These are phyloP conservation scores for Drosophila bocqueti DNA, from an alignment of 1,140 invertebrate genomes.

Conservation along the genomic window DNA sequence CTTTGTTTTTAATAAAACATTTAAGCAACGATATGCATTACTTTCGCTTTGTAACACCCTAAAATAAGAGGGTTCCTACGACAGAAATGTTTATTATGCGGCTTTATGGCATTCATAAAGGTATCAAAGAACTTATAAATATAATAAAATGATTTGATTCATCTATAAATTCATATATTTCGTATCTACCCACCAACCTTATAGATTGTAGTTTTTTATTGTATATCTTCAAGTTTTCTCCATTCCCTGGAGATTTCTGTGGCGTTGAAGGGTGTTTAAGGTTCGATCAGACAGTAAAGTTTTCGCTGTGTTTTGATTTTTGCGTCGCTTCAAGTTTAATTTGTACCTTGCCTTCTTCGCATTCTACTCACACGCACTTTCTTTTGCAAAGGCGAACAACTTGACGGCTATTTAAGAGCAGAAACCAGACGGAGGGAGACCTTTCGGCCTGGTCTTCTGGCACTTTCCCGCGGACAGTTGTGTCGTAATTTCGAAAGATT, in stretches of 20 bases:
- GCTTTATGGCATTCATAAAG: background rate
- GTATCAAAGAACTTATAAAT: background rate
- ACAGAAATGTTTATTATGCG: background rate
- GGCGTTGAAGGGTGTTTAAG: background rate
- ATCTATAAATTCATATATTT: no score
- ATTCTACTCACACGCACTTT: conserved; percentile 79
- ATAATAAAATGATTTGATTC: background rate
- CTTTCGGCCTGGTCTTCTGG: conserved; percentile 9
- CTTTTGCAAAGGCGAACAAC: conserved; percentile 44
- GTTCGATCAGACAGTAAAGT: conserved; percentile 1
- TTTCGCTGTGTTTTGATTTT: conserved; percentile 35
- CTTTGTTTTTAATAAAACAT: conserved; percentile 38
- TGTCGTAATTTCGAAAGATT: conserved; percentile 76
- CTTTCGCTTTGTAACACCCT: conserved; percentile 44
- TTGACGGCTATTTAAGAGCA: conserved; percentile 59
- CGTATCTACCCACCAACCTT: background rate
- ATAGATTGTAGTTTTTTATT: background rate
- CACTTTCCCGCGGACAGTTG: conserved; percentile 10
- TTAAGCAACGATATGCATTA: conserved; percentile 40
- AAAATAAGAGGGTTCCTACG: background rate
- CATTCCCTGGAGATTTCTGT: background rate
- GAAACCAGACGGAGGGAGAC: conserved; percentile 31
- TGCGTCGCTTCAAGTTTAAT: conserved; percentile 34
- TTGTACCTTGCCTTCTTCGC: conserved; percentile 34
- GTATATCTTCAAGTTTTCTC: background rate